Evolutionary conservation across 2,113 vertebrate genomes (phyloP), one percentile per base, ranked within the genome.

Genomic region (Grammomys dolichurus): DNA sequence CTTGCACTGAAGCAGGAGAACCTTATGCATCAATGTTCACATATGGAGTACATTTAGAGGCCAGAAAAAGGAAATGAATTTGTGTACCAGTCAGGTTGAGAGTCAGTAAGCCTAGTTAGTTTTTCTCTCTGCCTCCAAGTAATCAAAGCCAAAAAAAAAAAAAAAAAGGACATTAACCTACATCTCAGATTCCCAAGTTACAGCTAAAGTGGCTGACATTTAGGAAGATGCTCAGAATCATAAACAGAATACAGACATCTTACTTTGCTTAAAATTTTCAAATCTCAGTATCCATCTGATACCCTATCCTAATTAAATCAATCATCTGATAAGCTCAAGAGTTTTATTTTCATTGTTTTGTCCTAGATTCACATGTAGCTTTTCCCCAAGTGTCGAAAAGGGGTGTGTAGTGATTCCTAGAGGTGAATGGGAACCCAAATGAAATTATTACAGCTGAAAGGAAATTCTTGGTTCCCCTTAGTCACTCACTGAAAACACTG

Each of bases 401-500:
- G 82, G 17, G 33, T 89, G 11, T 76, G 9, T 16, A 24, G 28
- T 69, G 67, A 77, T 16, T 43, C 84, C 20, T 24, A 28, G 40
- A 36, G 8, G 19, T 51, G 9, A 82, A n/a, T 90, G 46, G 87
- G 82, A 94, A 73, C 13, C 17, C 65, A 90, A 73, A 73, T 78
- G 77, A 89, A 93, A 72, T 31, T n/a, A 24, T 31, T 20, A 56
- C 46, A 26, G 51, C 28, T 43, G 69, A 36, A 87, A 95, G 65
- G 77, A 54, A 36, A 40, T 26, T 70, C 28, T 87, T 54, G 92
- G 28, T 67, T 51, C 31, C 80, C 19, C n/a, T 16, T 92, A 51
- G 7, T 89, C 73, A 85, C 76, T 94, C 72, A 75, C 86, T 58
- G 96, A 75, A 87, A 95, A 97, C 19, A 3, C 60, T 36, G 7